Evolutionary conservation across 1,140 invertebrate species (phyloP), one percentile per base, ranked within the genome.

Genomic region (Holotrichia oblita): DNA sequence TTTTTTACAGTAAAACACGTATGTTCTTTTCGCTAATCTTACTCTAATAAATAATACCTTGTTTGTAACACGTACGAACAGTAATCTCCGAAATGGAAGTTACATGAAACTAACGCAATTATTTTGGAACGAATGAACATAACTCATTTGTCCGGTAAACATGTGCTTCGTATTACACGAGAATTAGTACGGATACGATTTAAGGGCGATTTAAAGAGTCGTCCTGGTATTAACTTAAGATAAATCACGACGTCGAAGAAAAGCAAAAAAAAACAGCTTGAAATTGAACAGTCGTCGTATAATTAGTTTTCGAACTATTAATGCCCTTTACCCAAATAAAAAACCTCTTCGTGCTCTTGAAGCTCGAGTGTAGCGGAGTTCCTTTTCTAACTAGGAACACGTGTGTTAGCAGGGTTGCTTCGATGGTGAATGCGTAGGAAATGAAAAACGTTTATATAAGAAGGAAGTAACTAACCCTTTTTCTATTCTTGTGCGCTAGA

Each of bases 231-330:
- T 69, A 69, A 34, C 20, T 69, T 14, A 12, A 69, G 61, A 69
- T 69, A 69, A 69, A 69, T 69, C 61, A 69, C 61, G 27, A 10
- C 22, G 61, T 69, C 61, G 22, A 69, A 69, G 61, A 12, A 17
- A 4, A 34, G 2, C 27, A 1, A 69, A 22, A 27, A n/a, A 69
- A 69, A 69, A 69, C 61, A 22, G 61, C 22, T 69, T 69, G 61
- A 69, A 69, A 69, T 69, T 69, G 61, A 69, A 69, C 61, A 69
- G 61, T 69, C 61, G 61, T 6, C 61, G 22, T 69, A 69, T 69
- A 69, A 69, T 69, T 69, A 69, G 61, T 69, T 69, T n/a, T 69
- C 27, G 20, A 10, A 69, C 61, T 69, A 69, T 10, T 69, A 69
- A 69, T 69, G 61, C 12, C 22, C 61, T 17, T 69, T 34, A 10